Conservation (phyloP, 2,797 vertebrate species). For the Alauda arvensis region DNA sequence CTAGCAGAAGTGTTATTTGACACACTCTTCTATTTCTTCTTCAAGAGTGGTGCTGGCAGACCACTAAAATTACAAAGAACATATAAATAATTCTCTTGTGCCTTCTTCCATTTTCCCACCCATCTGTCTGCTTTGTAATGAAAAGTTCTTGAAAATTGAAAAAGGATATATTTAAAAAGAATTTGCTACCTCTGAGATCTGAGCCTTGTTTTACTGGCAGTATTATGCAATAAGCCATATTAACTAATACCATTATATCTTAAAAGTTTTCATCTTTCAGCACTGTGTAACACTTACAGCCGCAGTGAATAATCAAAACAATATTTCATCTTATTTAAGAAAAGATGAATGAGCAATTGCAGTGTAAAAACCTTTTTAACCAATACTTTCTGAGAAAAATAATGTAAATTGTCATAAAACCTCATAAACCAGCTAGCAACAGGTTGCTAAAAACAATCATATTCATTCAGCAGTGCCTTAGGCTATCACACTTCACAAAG, state of each 20-base stretch:
- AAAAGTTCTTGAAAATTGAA: constrained; percentile 11
- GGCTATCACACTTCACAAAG: not conserved
- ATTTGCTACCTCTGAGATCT: not conserved
- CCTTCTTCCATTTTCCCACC: not conserved
- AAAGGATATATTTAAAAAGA: not conserved
- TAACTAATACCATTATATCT: not conserved
- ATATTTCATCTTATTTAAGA: not conserved
- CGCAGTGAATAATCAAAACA: not conserved
- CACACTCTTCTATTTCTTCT: not conserved
- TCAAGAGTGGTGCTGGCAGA: not conserved
- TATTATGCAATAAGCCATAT: not conserved
- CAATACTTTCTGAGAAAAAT: not conserved
- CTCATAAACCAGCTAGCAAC: not conserved
- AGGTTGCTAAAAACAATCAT: not conserved
- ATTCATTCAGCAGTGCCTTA: not conserved
- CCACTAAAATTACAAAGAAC: not conserved
- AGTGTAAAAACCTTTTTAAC: not conserved
- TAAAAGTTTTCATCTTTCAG: not conserved
- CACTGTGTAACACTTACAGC: not conserved
- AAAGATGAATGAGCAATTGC: constrained; percentile 2
- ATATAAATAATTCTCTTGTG: not conserved
- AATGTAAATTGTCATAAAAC: not conserved
- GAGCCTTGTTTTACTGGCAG: not conserved
- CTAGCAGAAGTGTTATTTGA: not conserved
- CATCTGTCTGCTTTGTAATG: not conserved